phyloP scores from a whole-genome alignment of 2,888 invertebrate genomes.

The Branchellion lobata region DNA sequence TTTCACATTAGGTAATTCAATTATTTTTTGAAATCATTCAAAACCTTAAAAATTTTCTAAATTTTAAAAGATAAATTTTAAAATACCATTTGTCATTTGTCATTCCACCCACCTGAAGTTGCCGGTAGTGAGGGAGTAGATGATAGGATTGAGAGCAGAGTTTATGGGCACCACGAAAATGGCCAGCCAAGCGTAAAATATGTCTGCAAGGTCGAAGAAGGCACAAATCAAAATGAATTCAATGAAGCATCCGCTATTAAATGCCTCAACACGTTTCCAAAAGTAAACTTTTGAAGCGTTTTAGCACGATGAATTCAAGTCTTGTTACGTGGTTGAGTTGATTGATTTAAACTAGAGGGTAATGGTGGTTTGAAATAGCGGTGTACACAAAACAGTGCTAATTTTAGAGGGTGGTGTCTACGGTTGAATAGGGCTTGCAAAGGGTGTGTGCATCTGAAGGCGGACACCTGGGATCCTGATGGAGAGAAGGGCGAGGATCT shows the following conservation, averaged over 20 bases:
- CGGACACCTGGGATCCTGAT: slow-evolving; percentile 66
- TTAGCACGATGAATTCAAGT: too few species aligned
- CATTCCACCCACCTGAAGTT: slow-evolving; percentile 44
- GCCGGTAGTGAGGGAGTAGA: slow-evolving; percentile 49
- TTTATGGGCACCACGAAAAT: slow-evolving; percentile 50
- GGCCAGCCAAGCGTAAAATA: slow-evolving; percentile 48
- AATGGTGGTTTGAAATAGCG: too few species aligned
- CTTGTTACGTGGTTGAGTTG: too few species aligned
- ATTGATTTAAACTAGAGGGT: background rate
- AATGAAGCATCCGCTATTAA: background rate
- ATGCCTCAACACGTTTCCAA: too few species aligned
- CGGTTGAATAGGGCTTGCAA: too few species aligned
- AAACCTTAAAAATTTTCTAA: too few species aligned
- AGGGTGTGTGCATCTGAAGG: too few species aligned
- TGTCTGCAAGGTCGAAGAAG: slow-evolving; percentile 44
- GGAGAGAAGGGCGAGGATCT: slow-evolving; percentile 68
- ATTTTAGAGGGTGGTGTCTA: too few species aligned
- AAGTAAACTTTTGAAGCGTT: background rate
- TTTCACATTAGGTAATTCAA: too few species aligned
- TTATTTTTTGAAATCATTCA: too few species aligned
- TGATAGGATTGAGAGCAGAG: slow-evolving; percentile 50
- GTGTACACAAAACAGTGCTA: too few species aligned
- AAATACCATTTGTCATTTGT: background rate
- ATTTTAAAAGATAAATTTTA: background rate
- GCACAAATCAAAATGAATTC: background rate